Evolutionary conservation across 2,888 invertebrate genomes (phyloP), one percentile per base, ranked within the genome.

Genomic region (Bombylius discolor): DNA sequence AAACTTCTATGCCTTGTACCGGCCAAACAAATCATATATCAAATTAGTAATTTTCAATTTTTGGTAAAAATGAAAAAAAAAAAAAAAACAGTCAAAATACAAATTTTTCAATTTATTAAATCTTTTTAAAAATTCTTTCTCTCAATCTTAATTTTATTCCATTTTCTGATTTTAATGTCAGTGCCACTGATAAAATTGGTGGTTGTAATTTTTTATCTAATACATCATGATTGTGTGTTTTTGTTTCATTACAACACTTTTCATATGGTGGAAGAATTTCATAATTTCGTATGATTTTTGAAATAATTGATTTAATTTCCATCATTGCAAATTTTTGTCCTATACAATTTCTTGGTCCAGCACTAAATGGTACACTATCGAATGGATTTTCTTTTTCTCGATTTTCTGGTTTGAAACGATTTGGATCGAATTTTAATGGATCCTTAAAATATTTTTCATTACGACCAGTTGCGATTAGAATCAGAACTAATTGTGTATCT

Each of bases 341-440:
- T 58, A 82, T 79, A 61, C 82, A 82, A 63, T 83, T 83, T 48
- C 83, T 76, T 0, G 81, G 79, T 0, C 83, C 83, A 9, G 82
- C 83, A 62, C 82, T 83, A 57, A 83, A 83, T 1, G 81, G 78
- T 3, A 83, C 64, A 70, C 77, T 82, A 32, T 75, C 75, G 62
- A 78, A 81, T 0, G 78, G 76, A 53, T 74, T 77, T 3, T 67
- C 69, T 34, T 67, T 67, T 5, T 56, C 59, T 5, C 63, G 67
- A n/a, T 71, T 66, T 54, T 70, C 65, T 3, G 63, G 56, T 47
- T 76, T 72, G 60, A 79, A 81, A 33, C 82, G 74, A 56, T 80
- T 80, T 0, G 82, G 82, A n/a, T 65, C 53, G 51, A 70, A 69
- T 3, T 63, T 65, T 45, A 65, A 65, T 0, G 73, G 73, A 48